Percentiles rank a stretch among this genome's conserved stretches.
phyloP scores from a whole-genome alignment of 2,797 vertebrate species.

The Coranthus polyacanthus region DNA sequence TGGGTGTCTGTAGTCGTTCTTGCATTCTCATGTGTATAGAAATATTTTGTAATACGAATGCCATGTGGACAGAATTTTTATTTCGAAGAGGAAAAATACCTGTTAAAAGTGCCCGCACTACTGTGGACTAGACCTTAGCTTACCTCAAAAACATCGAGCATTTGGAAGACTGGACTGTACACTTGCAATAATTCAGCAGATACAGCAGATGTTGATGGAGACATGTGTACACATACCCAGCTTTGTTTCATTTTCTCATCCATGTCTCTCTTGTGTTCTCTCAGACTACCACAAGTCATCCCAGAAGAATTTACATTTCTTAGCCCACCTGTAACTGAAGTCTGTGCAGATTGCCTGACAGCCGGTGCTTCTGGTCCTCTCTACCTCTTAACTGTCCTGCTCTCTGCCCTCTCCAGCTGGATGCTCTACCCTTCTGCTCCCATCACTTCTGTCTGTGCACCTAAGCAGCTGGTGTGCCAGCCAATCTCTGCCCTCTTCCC shows the following conservation, averaged over 20 bases:
- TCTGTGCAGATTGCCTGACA: slow-evolving; percentile 60
- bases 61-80: too few relatives aligned
- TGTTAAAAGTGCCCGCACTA: too few relatives aligned
- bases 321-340: slow-evolving; percentile 59
- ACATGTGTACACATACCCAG: slow-evolving; percentile 17
- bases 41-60: too few relatives aligned
- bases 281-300: slow-evolving; percentile 32
- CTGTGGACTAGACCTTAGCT: too few relatives aligned
- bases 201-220: slow-evolving; percentile 50
- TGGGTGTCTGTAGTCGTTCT: too few relatives aligned
- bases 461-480: slow-evolving; percentile 64
- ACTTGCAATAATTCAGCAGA: slow-evolving; percentile 30
- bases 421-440: slow-evolving; percentile 56
- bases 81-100: too few relatives aligned
- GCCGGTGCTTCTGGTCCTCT: slow-evolving; percentile 46
- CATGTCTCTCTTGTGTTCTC: slow-evolving; percentile 31
- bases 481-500: slow-evolving; percentile 45
- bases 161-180: background rate
- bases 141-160: too few relatives aligned
- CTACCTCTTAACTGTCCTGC: slow-evolving; percentile 31
- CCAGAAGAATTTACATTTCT: slow-evolving; percentile 45
- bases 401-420: slow-evolving; percentile 72
- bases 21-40: too few relatives aligned
- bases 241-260: slow-evolving; percentile 37
- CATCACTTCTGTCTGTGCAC: slow-evolving; percentile 39